These are phyloP conservation scores for Epistrophella euchroma DNA, from an alignment of 2,888 invertebrate genomes.

Conservation along the genomic window DNA sequence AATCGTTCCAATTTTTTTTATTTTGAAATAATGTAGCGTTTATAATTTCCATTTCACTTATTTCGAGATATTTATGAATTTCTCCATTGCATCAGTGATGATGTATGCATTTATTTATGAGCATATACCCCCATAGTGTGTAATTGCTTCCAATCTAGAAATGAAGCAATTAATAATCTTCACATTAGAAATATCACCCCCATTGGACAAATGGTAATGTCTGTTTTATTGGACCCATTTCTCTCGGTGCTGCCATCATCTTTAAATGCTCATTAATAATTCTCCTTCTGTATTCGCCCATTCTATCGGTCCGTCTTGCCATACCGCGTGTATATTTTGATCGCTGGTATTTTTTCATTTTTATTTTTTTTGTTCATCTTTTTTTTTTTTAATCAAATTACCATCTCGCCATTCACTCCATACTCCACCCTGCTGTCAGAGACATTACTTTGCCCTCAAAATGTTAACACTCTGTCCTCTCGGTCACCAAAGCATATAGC, in stretches of 20 bases:
- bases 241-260: constrained; percentile 68
- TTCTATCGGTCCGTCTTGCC: not conserved
- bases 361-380: not conserved
- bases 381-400: constrained; percentile 51
- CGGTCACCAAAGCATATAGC: constrained; percentile 2
- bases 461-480: constrained; percentile 30
- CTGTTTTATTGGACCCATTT: constrained; percentile 68
- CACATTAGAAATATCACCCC: constrained; percentile 68
- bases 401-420: constrained; percentile 15
- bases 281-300: constrained; percentile 3
- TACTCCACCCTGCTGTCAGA: constrained; percentile 19
- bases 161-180: constrained; percentile 74
- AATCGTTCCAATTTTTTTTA: constrained; percentile 30
- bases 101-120: not conserved
- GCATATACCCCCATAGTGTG: constrained; percentile 60
- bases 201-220: constrained; percentile 70
- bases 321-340: not conserved
- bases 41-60: constrained; percentile 36
- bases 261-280: constrained; percentile 68
- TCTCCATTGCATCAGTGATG: constrained; percentile 3
- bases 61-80: constrained; percentile 38
- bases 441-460: constrained; percentile 48
- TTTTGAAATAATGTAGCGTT: constrained; percentile 6
- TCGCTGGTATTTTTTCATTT: not conserved
- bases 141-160: constrained; percentile 73